phyloP scores from a whole-genome alignment of 2,113 vertebrate genomes.

The Elaphurus davidianus region DNA sequence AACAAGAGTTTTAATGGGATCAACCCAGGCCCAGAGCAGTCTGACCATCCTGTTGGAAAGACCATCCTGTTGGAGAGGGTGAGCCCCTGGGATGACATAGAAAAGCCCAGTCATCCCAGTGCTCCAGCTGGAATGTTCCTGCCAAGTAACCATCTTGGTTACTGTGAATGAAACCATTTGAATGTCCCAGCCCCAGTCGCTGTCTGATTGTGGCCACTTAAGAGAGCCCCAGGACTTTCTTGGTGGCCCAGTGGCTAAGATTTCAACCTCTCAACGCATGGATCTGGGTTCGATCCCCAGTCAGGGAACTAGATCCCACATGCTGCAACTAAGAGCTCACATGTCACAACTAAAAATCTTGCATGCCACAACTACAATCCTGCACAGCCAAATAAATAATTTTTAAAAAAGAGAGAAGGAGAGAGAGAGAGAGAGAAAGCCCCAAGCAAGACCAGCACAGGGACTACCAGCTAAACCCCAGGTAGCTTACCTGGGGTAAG shows the following conservation, averaged over 20 bases:
- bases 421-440: not conserved
- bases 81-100: not conserved
- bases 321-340: not conserved
- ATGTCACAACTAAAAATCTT: not conserved
- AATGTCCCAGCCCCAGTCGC: not conserved
- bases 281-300: not conserved
- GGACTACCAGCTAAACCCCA: not conserved
- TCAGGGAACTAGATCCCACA: not conserved
- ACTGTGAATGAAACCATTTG: not conserved
- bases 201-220: not conserved
- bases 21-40: not conserved
- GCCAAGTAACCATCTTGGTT: not conserved
- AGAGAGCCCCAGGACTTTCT: not conserved
- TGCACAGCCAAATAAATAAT: not conserved
- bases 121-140: not conserved
- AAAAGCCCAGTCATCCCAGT: not conserved
- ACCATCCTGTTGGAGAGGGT: not conserved
- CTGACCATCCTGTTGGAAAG: not conserved
- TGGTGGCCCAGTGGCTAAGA: not conserved
- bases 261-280: not conserved
- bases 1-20: not conserved
- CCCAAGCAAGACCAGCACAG: not conserved
- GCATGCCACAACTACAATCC: not conserved
- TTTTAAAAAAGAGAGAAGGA: not conserved
- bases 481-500: not conserved